Evolutionary conservation across 2,888 invertebrate species (phyloP).

Genomic region (Sympetrum striolatum): DNA sequence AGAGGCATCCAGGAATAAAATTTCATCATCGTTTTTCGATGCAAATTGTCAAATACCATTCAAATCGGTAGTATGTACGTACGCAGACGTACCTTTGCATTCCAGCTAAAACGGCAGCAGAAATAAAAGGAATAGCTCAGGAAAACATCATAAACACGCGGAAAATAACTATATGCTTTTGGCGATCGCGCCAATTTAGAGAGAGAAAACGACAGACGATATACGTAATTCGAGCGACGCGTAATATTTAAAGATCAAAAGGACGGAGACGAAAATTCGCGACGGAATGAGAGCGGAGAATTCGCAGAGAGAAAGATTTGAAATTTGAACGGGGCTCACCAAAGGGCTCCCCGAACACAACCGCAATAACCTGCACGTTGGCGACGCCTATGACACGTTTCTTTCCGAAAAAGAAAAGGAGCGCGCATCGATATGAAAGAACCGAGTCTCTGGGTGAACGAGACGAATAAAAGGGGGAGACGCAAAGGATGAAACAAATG

Average conservation of each 20-base stretch:
- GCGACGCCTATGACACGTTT: conserved; percentile 23
- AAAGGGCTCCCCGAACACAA: background rate
- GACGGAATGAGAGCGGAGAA: background rate
- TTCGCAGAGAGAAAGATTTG: conserved; percentile 3
- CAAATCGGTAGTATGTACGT: no score
- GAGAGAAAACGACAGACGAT: background rate
- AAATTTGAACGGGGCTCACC: background rate
- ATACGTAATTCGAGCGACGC: background rate
- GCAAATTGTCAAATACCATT: no score
- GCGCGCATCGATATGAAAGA: background rate
- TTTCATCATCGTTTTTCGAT: no score
- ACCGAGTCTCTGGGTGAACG: background rate
- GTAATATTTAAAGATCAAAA: background rate
- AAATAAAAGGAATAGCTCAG: background rate
- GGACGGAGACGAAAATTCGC: background rate
- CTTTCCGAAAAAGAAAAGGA: background rate
- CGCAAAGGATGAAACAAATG: background rate
- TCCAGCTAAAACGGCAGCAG: background rate
- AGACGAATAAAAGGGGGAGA: background rate
- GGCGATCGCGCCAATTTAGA: background rate
- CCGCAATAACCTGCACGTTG: conserved; percentile 1
- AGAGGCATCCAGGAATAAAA: no score
- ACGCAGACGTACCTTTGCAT: background rate
- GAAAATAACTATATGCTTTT: background rate
- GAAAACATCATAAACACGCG: background rate